Evolutionary conservation across 2,113 vertebrate genomes (phyloP), one percentile per base, ranked within the genome.

Genomic region (Peromyscus californicus): DNA sequence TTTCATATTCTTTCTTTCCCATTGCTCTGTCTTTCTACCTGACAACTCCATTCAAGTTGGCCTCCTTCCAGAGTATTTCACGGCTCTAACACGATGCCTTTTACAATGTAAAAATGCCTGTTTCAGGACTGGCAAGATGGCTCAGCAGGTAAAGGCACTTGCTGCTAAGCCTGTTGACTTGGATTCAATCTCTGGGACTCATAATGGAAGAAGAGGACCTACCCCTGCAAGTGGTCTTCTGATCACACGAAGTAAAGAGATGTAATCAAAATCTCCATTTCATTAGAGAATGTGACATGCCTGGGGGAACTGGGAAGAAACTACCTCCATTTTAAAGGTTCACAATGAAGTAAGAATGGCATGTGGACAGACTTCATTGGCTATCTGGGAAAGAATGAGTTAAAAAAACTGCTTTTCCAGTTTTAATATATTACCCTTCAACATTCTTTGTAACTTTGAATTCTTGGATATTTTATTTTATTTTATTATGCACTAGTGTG

Each of bases 321-420:
- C 16, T 29, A 12, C 3, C 70, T 96, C 33, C 26, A 15, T 90
- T 92, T 80, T 76, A 92, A 91, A 96, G 61, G 22, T 67, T 93
- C 26, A 63, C 24, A 74, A 29, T 57, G 29, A 94, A 75, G 36
- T 36, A 1, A 82, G n/a, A 82, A 24, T 93, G 90, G 22, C 51
- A 82, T 57, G 22, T 67, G 33, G 74, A 67, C n/a, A 90, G 90
- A 93, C 3, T 78, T 61, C 83, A 15, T 17, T 61, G n/a, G 51
- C 24, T 12, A 2, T 51, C 22, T 19, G 26, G 85, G 45, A 87
- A 75, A 57, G 45, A 10, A 39, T 74, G 70, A 93, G 84, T 96
- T 76, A 67, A 21, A 59, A 84, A 90, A 94, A 89, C 33, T 9
- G 78, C 76, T 86, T 80, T 12, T 8, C 13, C 45, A 24, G 65